Conservation (phyloP, 1,140 invertebrate species). For the Steinernema khuongi region DNA sequence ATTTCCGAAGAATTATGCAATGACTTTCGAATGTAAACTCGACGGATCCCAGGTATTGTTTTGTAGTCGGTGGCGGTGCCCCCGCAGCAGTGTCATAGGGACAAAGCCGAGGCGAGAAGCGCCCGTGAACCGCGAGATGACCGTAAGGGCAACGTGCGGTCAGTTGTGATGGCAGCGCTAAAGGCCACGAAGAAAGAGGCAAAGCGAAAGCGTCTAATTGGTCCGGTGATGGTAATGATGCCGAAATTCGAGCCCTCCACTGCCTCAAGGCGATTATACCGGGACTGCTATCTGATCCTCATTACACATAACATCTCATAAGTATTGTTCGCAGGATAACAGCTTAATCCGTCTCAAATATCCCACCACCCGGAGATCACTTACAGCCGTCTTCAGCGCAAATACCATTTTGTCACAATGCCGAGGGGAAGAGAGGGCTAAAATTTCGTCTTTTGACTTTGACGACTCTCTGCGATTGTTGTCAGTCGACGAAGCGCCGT, state of each 20-base stretch:
- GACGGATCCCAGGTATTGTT: no score
- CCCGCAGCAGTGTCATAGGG: no score
- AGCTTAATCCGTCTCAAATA: slow-evolving; percentile 17
- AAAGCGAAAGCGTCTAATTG: background rate
- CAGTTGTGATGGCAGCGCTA: no score
- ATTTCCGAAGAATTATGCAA: background rate
- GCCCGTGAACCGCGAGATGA: no score
- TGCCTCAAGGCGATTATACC: slow-evolving; percentile 7
- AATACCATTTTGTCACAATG: slow-evolving; percentile 17
- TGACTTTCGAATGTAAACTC: no score
- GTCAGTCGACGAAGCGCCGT: no score
- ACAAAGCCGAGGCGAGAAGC: no score
- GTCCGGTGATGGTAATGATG: slow-evolving; percentile 6
- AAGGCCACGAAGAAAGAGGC: background rate
- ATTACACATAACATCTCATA: slow-evolving; percentile 17
- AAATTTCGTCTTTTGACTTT: background rate
- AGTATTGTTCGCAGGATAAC: slow-evolving; percentile 15
- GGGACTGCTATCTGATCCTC: slow-evolving; percentile 5
- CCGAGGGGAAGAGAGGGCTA: background rate
- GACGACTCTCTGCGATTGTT: no score
- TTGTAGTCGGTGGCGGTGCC: no score
- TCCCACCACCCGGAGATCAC: slow-evolving; percentile 8
- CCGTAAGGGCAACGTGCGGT: no score
- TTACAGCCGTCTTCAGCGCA: slow-evolving; percentile 9
- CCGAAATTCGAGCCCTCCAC: slow-evolving; percentile 6